These are phyloP conservation scores for Adela reaumurella DNA, from an alignment of 2,888 invertebrate species.

Conservation along the genomic window DNA sequence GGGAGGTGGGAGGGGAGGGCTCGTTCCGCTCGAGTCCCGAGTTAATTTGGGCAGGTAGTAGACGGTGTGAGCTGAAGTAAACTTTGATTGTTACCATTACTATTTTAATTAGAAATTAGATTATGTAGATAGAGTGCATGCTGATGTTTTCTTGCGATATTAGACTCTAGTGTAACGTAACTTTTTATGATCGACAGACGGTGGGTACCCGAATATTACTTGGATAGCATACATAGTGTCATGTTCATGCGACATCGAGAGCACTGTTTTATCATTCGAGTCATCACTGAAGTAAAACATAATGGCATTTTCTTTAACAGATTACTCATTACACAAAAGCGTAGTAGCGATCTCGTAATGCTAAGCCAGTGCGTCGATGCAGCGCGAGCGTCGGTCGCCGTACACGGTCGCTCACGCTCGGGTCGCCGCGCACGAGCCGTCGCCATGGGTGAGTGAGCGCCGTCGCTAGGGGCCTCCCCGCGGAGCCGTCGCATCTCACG, in stretches of 20 bases:
- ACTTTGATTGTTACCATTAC: too few relatives aligned
- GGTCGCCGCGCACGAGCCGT: not conserved
- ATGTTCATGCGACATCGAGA: not conserved
- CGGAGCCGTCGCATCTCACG: slow-evolving; percentile 10
- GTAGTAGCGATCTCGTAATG: slow-evolving; percentile 7
- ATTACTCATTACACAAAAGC: not conserved
- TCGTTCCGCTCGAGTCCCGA: too few relatives aligned
- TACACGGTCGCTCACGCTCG: not conserved
- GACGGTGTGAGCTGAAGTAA: too few relatives aligned
- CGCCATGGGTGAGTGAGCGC: not conserved
- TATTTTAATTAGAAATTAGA: too few relatives aligned
- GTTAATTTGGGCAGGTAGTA: too few relatives aligned
- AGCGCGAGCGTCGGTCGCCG: slow-evolving; percentile 4
- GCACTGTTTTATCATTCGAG: slow-evolving; percentile 1
- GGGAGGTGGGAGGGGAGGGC: too few relatives aligned
- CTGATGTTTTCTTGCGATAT: too few relatives aligned
- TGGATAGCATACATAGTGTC: not conserved
- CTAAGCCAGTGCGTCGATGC: slow-evolving; percentile 10
- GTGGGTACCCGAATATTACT: not conserved
- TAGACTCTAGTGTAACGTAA: not conserved
- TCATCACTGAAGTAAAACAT: not conserved
- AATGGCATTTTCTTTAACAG: not conserved
- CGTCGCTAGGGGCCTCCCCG: slow-evolving; percentile 5
- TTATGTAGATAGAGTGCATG: too few relatives aligned
- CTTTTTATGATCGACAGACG: not conserved